phyloP scores from a whole-genome alignment of 1,140 invertebrate genomes.

The Babylonia areolata region DNA sequence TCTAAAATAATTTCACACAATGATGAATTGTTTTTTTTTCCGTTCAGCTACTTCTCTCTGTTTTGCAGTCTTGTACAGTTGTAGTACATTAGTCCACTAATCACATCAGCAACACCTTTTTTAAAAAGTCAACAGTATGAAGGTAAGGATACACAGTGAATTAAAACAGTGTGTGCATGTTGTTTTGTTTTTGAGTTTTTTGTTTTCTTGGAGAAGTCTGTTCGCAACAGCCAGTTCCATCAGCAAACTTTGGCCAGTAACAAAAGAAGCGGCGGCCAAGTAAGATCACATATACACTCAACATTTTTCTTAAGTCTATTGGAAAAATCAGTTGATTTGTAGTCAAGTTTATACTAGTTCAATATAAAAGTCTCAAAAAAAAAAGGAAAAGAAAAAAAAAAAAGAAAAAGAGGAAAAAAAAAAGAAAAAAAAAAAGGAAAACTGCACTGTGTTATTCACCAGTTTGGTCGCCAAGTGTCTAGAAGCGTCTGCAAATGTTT shows the following conservation, averaged over 20 bases:
- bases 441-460: not conserved
- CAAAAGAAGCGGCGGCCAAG: constrained; percentile 15
- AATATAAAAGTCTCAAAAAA: not conserved
- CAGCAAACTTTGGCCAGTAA: constrained; percentile 4
- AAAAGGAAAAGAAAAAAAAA: too few species aligned
- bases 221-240: constrained; percentile 11
- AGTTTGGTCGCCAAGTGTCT: not conserved
- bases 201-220: not conserved
- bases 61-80: not conserved
- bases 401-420: too few species aligned
- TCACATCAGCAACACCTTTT: too few species aligned
- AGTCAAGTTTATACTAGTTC: constrained; percentile 4
- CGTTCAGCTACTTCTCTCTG: not conserved
- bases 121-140: constrained; percentile 28
- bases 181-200: not conserved
- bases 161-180: not conserved
- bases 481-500: not conserved
- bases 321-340: not conserved
- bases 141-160: constrained; percentile 9
- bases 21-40: not conserved
- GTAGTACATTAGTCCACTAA: not conserved
- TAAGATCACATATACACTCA: constrained; percentile 15
- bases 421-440: not conserved
- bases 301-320: not conserved
- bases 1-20: constrained; percentile 13